Percentiles rank a stretch among this genome's conserved stretches.
Conservation (phyloP, 2,113 vertebrate species). For the Oryzias celebensis region DNA sequence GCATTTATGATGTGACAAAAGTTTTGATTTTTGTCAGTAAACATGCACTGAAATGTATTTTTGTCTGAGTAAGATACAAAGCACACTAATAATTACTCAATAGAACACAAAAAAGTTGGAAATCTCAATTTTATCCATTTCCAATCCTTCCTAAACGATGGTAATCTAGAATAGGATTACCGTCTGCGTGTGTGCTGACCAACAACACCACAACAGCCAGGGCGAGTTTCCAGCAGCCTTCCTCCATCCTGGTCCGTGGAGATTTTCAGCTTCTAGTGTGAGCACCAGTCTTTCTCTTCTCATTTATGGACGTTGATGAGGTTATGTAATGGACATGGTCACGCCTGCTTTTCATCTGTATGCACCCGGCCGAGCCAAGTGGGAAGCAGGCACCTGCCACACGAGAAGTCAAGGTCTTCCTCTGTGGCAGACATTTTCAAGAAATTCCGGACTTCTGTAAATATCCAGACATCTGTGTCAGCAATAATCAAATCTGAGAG, state of each 20-base stretch:
- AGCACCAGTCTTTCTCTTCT: neutral
- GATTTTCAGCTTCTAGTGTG: slow-evolving; percentile 4
- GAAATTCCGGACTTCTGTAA: slow-evolving; percentile 45
- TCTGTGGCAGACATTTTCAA: slow-evolving; percentile 6
- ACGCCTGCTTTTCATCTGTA: slow-evolving; percentile 3
- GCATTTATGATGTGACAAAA: neutral
- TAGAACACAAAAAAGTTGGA: neutral
- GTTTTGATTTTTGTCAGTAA: neutral
- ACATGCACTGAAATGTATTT: neutral
- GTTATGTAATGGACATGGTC: slow-evolving; percentile 43
- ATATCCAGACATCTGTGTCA: neutral
- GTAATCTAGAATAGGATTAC: slow-evolving; percentile 31
- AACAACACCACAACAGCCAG: slow-evolving; percentile 42
- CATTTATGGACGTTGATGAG: slow-evolving; percentile 31
- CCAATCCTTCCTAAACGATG: no score
- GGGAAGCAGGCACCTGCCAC: slow-evolving; percentile 61
- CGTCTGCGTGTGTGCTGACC: slow-evolving; percentile 22
- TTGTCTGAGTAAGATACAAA: neutral
- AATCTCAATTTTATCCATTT: neutral
- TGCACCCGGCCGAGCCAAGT: slow-evolving; percentile 10
- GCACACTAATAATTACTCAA: neutral
- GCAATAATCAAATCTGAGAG: neutral
- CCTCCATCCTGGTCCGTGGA: slow-evolving; percentile 29
- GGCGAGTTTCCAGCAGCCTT: slow-evolving; percentile 12
- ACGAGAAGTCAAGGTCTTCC: slow-evolving; percentile 1